These are phyloP conservation scores for Holocentrus rufus DNA, from an alignment of 2,797 vertebrate species.

Conservation along the genomic window DNA sequence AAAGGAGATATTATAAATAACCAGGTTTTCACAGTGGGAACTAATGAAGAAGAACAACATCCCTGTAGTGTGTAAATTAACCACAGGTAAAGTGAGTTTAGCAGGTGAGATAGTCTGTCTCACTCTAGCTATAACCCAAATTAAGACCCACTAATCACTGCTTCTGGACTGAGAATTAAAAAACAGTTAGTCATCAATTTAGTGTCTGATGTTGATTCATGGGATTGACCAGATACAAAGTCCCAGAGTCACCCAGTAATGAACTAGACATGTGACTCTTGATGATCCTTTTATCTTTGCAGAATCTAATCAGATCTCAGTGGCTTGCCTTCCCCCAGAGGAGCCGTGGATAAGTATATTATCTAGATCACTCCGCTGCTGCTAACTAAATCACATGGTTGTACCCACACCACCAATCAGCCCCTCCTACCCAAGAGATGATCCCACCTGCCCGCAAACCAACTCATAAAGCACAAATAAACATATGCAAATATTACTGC, in stretches of 20 bases:
- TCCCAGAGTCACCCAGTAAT: constrained; percentile 65
- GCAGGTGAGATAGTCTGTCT: not conserved
- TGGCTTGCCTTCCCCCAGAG: constrained; percentile 59
- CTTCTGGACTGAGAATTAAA: constrained; percentile 56
- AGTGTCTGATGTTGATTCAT: constrained; percentile 62
- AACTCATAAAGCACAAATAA: not conserved
- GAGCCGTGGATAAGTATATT: constrained; percentile 75
- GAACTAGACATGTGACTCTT: constrained; percentile 68
- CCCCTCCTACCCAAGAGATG: constrained; percentile 59
- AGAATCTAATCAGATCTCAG: constrained; percentile 77
- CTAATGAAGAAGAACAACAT: not conserved
- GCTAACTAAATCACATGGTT: constrained; percentile 66
- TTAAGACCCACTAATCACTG: constrained; percentile 42
- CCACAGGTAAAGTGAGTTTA: not conserved
- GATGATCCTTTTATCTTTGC: constrained; percentile 74
- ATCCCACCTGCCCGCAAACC: constrained; percentile 43
- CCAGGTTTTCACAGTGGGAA: too few species aligned
- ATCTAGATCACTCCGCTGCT: constrained; percentile 76
- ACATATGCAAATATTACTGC: not conserved
- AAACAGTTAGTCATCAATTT: constrained; percentile 52
- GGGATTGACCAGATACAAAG: constrained; percentile 18
- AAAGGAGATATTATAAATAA: too few species aligned
- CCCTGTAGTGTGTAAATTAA: too few species aligned
- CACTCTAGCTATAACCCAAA: constrained; percentile 3
- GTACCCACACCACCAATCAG: constrained; percentile 48